Evolutionary conservation across 2,797 vertebrate species (phyloP).

Genomic region (Numenius phaeopus): DNA sequence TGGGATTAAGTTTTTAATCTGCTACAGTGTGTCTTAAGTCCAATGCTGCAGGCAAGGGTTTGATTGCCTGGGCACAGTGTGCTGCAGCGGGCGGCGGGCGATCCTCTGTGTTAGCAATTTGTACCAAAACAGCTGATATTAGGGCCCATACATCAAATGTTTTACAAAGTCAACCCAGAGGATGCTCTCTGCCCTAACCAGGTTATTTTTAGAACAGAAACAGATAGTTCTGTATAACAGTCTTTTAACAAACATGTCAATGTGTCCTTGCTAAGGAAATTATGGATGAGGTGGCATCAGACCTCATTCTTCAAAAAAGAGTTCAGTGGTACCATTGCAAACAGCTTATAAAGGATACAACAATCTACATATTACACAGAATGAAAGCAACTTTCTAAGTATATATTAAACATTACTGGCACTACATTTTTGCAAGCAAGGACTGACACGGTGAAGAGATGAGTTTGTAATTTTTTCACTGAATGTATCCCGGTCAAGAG

Average conservation of each 20-base stretch:
- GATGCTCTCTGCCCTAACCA: neutral
- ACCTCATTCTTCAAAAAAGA: neutral
- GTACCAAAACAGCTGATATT: neutral
- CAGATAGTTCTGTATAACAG: neutral
- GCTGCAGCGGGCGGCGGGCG: neutral
- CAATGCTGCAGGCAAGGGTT: neutral
- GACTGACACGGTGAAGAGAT: neutral
- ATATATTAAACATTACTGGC: neutral
- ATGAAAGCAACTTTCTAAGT: neutral
- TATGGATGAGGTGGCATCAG: neutral
- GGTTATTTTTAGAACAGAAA: neutral
- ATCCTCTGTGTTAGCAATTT: neutral
- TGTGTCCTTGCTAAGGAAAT: neutral
- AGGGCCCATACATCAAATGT: fast-evolving
- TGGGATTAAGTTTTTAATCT: conserved; percentile 21
- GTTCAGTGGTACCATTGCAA: neutral
- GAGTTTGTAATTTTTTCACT: neutral
- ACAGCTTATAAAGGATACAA: neutral
- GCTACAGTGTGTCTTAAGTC: neutral
- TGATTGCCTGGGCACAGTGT: neutral
- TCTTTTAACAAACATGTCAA: neutral
- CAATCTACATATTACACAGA: neutral
- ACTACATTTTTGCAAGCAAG: neutral
- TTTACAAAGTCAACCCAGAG: neutral
- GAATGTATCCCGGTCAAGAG: neutral